These are phyloP conservation scores for Dicrostonyx torquatus DNA, from an alignment of 2,797 vertebrate genomes.

Conservation along the genomic window DNA sequence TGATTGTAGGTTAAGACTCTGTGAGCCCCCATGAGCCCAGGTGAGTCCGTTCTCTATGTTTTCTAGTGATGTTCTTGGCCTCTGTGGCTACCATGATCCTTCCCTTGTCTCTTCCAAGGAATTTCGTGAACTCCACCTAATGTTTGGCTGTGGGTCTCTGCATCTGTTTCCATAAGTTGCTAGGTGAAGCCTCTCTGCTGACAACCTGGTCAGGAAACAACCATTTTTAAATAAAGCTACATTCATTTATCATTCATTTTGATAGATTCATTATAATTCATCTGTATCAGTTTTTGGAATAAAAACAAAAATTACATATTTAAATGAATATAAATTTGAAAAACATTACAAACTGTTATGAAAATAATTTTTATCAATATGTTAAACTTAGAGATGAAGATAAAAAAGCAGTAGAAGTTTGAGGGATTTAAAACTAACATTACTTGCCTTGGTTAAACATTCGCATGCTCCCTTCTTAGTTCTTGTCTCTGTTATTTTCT, in stretches of 20 bases:
- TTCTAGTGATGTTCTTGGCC: neutral
- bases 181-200: neutral
- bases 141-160: neutral
- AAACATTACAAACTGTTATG: neutral
- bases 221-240: neutral
- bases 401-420: neutral
- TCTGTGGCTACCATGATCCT: neutral
- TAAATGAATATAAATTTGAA: slow-evolving; percentile 48
- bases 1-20: neutral
- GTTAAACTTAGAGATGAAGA: neutral
- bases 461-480: neutral
- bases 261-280: slow-evolving; percentile 31
- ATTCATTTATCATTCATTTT: slow-evolving; percentile 13
- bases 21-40: neutral
- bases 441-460: slow-evolving; percentile 25
- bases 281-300: slow-evolving; percentile 4
- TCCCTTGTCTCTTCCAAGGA: neutral
- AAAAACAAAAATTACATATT: slow-evolving; percentile 28
- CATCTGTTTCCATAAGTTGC: neutral
- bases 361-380: neutral
- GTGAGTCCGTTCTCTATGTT: neutral
- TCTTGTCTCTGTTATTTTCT: neutral
- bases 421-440: neutral
- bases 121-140: neutral
- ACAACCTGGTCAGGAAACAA: neutral